Evolutionary conservation across 2,113 vertebrate species (phyloP), one percentile per base, ranked within the genome.

Genomic region (Formicarius rufipectus): DNA sequence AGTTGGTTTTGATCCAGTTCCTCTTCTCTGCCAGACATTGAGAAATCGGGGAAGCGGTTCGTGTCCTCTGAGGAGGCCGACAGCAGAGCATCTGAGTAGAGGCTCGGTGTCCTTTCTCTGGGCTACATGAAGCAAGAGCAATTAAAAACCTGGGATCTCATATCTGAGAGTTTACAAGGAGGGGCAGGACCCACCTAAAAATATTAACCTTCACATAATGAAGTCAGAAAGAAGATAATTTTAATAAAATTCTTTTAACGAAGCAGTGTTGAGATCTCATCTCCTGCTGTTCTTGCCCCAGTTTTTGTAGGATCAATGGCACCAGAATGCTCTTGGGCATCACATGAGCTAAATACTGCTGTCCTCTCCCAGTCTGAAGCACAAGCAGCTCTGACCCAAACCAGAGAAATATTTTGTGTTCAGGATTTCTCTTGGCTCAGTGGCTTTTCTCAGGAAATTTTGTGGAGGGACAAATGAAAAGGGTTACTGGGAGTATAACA

Each of bases 1-100:
- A 97, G 62, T 10, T 96, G 93, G 37, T 96, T 94, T 96, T 85
- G 49, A 66, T 91, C 93, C 95, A 96, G 74, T 82, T 90, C n/a
- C 62, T 42, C 31, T 15, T 91, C 66, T 87, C 71, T 91, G 93
- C 93, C 93, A 96, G 74, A 42, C 55, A 52, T 56, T 95, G 87
- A 91, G 91, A 93, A 96, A 95, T 62, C 0, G 0, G 45, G 42
- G 28, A 85, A 93, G 53, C 4, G 8, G 64, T 89, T 95, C 87
- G 33, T 49, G 77, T 91, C 75, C 89, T 91, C 45, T 83, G 71
- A 83, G 67, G 53, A 69, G n/a, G 49, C 50, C 45, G 63, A 40
- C 49, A 72, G 68, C 66, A 63, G 52, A 94, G 74, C 72, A 81
- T 39, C 42, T 14, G 42, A 37, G 27, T 9, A 42, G 37, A 60